These are phyloP conservation scores for Lontra canadensis DNA, from an alignment of 2,113 vertebrate species.

Conservation along the genomic window DNA sequence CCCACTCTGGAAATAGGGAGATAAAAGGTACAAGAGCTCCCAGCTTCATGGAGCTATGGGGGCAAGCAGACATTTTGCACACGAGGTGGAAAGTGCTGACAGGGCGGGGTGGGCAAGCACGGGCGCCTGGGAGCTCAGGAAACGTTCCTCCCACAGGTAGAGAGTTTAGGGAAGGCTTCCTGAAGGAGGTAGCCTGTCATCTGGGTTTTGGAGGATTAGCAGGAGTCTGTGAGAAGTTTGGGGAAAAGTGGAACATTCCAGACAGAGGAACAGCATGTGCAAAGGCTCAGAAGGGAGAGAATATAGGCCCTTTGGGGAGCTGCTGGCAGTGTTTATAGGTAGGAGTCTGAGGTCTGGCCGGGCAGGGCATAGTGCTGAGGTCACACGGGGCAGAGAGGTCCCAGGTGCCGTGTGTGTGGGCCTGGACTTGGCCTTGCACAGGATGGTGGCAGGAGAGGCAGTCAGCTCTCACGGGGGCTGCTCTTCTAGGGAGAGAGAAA, in stretches of 20 bases:
- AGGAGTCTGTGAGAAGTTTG: background rate
- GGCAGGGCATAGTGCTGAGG: background rate
- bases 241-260: background rate
- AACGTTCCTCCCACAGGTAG: background rate
- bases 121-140: background rate
- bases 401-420: too few species aligned
- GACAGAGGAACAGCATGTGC: background rate
- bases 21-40: background rate
- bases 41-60: fast-evolving
- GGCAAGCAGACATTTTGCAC: background rate
- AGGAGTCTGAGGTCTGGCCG: background rate
- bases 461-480: background rate
- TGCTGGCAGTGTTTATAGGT: too few species aligned
- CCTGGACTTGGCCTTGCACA: background rate
- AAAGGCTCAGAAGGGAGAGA: background rate
- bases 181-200: background rate
- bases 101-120: background rate
- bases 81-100: fast-evolving
- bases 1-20: background rate
- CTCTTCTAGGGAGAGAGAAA: background rate
- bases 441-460: background rate
- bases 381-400: background rate
- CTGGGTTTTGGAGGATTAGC: background rate
- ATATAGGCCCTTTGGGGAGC: background rate
- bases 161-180: background rate